Evolutionary conservation across 2,888 invertebrate genomes (phyloP), one percentile per base, ranked within the genome.

Genomic region (Papilio protenor): DNA sequence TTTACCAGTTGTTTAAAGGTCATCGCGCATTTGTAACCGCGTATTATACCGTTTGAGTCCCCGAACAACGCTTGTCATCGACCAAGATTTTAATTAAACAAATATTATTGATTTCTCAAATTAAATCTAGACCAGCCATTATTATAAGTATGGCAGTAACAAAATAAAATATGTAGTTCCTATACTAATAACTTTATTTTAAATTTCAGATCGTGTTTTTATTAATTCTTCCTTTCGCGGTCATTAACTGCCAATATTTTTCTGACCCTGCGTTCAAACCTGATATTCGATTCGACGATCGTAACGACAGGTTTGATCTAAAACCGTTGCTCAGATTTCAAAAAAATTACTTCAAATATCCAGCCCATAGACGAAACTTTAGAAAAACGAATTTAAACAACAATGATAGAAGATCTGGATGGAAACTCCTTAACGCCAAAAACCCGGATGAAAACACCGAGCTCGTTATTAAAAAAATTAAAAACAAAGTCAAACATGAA

Each of bases 281-380:
- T 0, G 93, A 93, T 73, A 83, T 93, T 0, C 87, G 82, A 0
- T 93, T 91, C 64, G 87, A 84, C 0, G 88, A 86, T 0, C 70
- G 83, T 1, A 93, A 91, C 79, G 90, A 92, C 52, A 84, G 93
- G 2, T 93, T 87, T 59, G 91, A 93, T 78, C 27, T 93, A 0
- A 77, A 84, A 0, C 77, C 83, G 2, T 80, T 93, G 33, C 81
- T 91, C 0, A 47, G 80, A 0, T 84, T 85, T 0, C 87, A 87
- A 52, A 87, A 86, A n/a, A 80, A 80, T 64, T 74, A 77, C 12
- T 79, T 76, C 45, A 79, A 77, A 11, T 55, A 77, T 4, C 75
- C 75, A 8, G 79, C 82, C 0, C 82, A 84, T 10, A 77, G 79
- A 33, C 81, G 87, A 59, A 82, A 85, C 27, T 64, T 16, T 52